These are phyloP conservation scores for Lobophora halterata DNA, from an alignment of 2,888 invertebrate species.

Conservation along the genomic window DNA sequence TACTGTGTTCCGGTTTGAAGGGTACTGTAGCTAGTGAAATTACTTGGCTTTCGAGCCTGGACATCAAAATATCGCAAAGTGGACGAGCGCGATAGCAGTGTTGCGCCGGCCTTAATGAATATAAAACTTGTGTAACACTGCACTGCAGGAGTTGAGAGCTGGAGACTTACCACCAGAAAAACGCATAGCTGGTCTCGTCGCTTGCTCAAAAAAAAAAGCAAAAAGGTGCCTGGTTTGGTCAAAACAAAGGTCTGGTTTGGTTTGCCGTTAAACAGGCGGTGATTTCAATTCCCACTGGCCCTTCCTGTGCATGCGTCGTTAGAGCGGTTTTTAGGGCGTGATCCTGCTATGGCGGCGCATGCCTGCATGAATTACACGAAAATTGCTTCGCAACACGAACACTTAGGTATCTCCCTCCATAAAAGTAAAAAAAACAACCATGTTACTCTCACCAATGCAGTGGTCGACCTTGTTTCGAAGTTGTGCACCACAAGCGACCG, in stretches of 20 bases:
- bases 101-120: too few species aligned
- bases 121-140: too few species aligned
- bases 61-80: too few species aligned
- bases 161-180: too few species aligned
- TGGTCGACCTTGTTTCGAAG: conserved; percentile 59
- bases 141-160: too few species aligned
- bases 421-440: conserved; percentile 33
- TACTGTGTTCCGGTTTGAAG: too few species aligned
- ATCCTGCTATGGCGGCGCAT: conserved; percentile 72
- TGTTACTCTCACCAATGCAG: conserved; percentile 38
- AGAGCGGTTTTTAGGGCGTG: conserved; percentile 74
- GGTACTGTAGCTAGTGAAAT: too few species aligned
- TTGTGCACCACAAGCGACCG: conserved; percentile 45
- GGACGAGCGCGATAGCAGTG: too few species aligned
- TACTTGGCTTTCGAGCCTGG: too few species aligned
- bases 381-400: conserved; percentile 62
- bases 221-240: conserved; percentile 26
- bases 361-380: conserved; percentile 51
- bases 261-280: conserved; percentile 45
- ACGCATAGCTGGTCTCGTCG: too few species aligned
- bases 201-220: too few species aligned
- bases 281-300: conserved; percentile 66
- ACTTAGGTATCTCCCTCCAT: conserved; percentile 37
- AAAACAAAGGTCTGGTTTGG: conserved; percentile 43
- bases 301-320: conserved; percentile 58